phyloP scores from a whole-genome alignment of 1,140 invertebrate genomes.

The Cepaea nemoralis region DNA sequence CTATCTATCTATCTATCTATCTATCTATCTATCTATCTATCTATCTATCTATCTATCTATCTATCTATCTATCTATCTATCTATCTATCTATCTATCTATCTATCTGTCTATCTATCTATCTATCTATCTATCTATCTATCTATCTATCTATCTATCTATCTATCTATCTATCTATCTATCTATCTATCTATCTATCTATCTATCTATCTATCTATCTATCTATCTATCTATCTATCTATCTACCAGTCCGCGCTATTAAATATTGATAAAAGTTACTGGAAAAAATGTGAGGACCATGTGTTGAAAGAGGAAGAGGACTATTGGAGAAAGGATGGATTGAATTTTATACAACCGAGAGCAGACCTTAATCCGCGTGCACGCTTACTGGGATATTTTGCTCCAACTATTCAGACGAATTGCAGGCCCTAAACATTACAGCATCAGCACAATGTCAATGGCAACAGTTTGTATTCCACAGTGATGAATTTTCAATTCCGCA shows the following conservation, averaged over 20 bases:
- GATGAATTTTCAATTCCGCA: too few species aligned
- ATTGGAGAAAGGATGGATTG: too few species aligned
- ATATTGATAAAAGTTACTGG: too few species aligned
- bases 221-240: slow-evolving; percentile 30
- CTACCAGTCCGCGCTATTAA: slow-evolving; percentile 7
- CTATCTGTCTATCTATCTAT: neutral
- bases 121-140: neutral
- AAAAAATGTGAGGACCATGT: too few species aligned
- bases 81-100: neutral
- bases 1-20: neutral
- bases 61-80: neutral
- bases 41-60: neutral
- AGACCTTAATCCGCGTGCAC: too few species aligned
- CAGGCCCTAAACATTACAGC: too few species aligned
- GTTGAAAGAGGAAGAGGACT: too few species aligned
- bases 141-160: slow-evolving; percentile 30
- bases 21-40: neutral
- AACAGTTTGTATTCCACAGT: too few species aligned
- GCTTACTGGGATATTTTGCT: too few species aligned
- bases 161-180: slow-evolving; percentile 30
- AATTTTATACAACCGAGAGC: too few species aligned
- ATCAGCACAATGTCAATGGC: too few species aligned
- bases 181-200: slow-evolving; percentile 30
- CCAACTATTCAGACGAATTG: too few species aligned
- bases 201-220: slow-evolving; percentile 30